Base-by-base conservation (phyloP, 2,888 invertebrate genomes). In the Chaetogeoica ovagalla region DNA sequence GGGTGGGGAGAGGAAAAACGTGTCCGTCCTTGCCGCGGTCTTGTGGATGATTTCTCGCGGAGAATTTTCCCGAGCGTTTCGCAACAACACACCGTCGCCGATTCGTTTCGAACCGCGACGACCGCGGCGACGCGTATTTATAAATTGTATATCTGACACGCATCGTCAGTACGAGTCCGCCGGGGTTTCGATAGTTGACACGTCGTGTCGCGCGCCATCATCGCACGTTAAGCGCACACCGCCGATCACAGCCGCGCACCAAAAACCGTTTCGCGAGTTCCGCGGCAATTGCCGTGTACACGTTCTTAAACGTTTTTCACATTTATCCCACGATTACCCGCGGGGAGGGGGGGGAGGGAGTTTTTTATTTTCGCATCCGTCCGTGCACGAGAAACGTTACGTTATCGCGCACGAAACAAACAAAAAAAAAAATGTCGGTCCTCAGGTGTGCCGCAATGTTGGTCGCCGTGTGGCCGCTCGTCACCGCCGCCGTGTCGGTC, bases 81-180 rank as follows among this genome's bases (percentile, higher is more conserved):
- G 77, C 77, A 69, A 69, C 48, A 48, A 69, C 48, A 48, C 13
- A 1, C 48, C 48, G 13, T 13, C 13, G 39, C 43, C 77, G 55
- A 71, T 70, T 62, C 77, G 77, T 79, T 48, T 79, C 77, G 70
- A 71, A 70, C 15, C 77, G 39, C 70, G 55, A 55, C 63, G 62
- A 9, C 37, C 23, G 39, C n/a, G n/a, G 30, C 37, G 77, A 66
- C 69, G 70, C 17, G 23, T 23, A 55, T 63, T 71, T 79, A 79
- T 70, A 79, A 79, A 70, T 37, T 63, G 77, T 70, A 79, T 63
- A 79, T 71, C 52, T 63, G 70, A 79, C 70, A 79, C 69, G 70
- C 77, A 39, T 70, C 70, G 60, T 63, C 77, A 79, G 77, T 63
- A 55, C 23, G 37, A 2, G 23, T 59, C 23, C 43, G 21, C n/a